Percentiles rank a stretch among this genome's conserved stretches.
phyloP scores from a whole-genome alignment of 2,888 invertebrate species.

The Andrena praecox region DNA sequence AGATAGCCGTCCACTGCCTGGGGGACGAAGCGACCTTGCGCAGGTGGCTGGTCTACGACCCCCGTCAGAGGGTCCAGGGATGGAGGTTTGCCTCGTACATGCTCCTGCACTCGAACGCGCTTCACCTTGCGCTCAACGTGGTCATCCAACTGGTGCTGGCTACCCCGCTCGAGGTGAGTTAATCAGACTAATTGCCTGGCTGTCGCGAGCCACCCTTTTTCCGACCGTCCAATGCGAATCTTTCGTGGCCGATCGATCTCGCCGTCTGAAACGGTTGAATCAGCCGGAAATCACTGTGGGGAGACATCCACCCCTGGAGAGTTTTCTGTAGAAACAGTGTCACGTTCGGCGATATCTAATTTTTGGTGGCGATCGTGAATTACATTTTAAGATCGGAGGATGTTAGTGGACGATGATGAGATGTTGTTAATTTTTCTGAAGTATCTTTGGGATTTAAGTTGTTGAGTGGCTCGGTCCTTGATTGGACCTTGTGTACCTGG shows the following conservation, averaged over 20 bases:
- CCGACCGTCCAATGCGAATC: slow-evolving; percentile 24
- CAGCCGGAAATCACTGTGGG: slow-evolving; percentile 8
- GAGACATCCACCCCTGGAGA: not conserved
- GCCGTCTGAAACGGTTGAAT: slow-evolving; percentile 15
- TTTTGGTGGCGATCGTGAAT: too few relatives aligned
- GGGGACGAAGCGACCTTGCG: slow-evolving; percentile 80
- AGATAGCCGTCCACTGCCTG: slow-evolving; percentile 83
- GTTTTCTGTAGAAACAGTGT: not conserved
- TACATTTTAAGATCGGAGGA: too few relatives aligned
- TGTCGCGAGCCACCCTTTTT: slow-evolving; percentile 14
- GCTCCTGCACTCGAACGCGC: slow-evolving; percentile 91
- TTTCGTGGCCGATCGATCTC: slow-evolving; percentile 34
- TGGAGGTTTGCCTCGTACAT: slow-evolving; percentile 94
- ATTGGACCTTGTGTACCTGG: too few relatives aligned
- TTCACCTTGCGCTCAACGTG: slow-evolving; percentile 92
- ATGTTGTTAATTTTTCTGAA: too few relatives aligned
- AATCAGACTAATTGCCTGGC: slow-evolving; percentile 69
- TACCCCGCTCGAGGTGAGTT: slow-evolving; percentile 82
- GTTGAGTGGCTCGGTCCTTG: too few relatives aligned
- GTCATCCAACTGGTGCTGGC: slow-evolving; percentile 87
- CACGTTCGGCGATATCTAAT: too few relatives aligned
- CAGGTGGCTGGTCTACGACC: slow-evolving; percentile 87
- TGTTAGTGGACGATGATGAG: not conserved
- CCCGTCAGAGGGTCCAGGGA: slow-evolving; percentile 88
- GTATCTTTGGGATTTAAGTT: too few relatives aligned